Conservation (phyloP, 2,888 invertebrate genomes). For the Dyspetes luteomarginatus region DNA sequence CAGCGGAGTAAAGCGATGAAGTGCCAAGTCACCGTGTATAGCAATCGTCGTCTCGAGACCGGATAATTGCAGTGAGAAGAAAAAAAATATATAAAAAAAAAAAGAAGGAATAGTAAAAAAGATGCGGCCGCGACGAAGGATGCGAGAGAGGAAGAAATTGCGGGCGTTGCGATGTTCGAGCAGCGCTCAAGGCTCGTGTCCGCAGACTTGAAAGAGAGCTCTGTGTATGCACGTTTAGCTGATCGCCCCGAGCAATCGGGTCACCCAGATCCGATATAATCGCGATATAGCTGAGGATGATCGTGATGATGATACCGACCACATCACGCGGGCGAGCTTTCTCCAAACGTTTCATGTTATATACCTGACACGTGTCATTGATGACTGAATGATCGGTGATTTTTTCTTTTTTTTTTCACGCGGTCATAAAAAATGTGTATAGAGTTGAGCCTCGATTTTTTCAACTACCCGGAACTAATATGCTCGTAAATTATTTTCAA, state of each 20-base stretch:
- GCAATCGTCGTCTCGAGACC: slow-evolving; percentile 47
- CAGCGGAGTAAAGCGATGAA: slow-evolving; percentile 16
- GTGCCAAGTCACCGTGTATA: slow-evolving; percentile 24
- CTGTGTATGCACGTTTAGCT: slow-evolving; percentile 65
- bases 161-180: slow-evolving; percentile 41
- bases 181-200: slow-evolving; percentile 60
- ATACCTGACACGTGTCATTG: slow-evolving; percentile 20
- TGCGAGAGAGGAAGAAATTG: slow-evolving; percentile 42
- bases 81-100: slow-evolving; percentile 46
- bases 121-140: slow-evolving; percentile 52
- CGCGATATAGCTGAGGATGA: slow-evolving; percentile 63
- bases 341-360: slow-evolving; percentile 66
- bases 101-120: slow-evolving; percentile 24
- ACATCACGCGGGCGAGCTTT: slow-evolving; percentile 74
- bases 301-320: slow-evolving; percentile 56
- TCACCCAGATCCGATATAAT: slow-evolving; percentile 82
- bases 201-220: slow-evolving; percentile 43
- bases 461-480: no score
- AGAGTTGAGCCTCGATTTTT: no score
- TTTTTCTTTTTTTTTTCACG: not conserved
- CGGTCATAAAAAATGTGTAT: no score
- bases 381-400: slow-evolving; percentile 21
- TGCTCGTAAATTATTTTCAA: no score
- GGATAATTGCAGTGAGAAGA: slow-evolving; percentile 47
- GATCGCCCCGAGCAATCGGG: slow-evolving; percentile 77